Conservation (phyloP, 2,797 vertebrate genomes). For the Mormyrops attenuatus region DNA sequence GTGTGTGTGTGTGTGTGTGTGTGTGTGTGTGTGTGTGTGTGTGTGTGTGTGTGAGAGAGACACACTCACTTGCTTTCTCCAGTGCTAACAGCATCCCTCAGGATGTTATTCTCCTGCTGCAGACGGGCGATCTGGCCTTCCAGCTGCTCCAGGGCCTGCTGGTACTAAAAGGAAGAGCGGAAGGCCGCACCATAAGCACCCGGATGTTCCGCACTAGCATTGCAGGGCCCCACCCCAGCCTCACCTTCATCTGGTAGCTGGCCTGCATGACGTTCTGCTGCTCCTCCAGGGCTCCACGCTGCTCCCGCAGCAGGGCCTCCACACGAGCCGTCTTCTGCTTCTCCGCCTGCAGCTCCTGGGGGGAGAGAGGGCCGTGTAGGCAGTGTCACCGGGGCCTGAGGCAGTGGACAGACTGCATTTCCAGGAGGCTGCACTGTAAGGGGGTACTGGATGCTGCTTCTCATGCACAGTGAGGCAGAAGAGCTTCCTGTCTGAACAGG, state of each 20-base stretch:
- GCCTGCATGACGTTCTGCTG: constrained; percentile 81
- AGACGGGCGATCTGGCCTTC: constrained; percentile 87
- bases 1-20: neutral
- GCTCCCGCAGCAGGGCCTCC: constrained; percentile 81
- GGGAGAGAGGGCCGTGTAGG: neutral
- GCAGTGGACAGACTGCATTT: neutral
- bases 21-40: neutral
- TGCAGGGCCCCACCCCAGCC: neutral
- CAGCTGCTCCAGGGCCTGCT: constrained; percentile 88
- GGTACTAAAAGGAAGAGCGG: constrained; percentile 66
- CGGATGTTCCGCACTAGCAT: neutral
- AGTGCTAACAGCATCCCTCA: constrained; percentile 95
- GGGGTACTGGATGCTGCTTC: neutral
- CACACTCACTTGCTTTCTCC: constrained; percentile 93
- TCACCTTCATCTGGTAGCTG: constrained; percentile 87
- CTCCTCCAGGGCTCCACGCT: constrained; percentile 80
- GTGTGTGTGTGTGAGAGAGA: neutral
- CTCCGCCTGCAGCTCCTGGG: constrained; percentile 83
- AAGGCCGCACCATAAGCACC: neutral
- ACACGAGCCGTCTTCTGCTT: constrained; percentile 81
- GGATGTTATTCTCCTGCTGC: constrained; percentile 93
- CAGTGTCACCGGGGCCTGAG: neutral
- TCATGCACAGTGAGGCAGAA: neutral
- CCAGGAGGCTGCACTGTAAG: neutral
- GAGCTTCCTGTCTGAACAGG: neutral